These are phyloP conservation scores for Macropodus opercularis DNA, from an alignment of 2,797 vertebrate genomes.

Conservation along the genomic window DNA sequence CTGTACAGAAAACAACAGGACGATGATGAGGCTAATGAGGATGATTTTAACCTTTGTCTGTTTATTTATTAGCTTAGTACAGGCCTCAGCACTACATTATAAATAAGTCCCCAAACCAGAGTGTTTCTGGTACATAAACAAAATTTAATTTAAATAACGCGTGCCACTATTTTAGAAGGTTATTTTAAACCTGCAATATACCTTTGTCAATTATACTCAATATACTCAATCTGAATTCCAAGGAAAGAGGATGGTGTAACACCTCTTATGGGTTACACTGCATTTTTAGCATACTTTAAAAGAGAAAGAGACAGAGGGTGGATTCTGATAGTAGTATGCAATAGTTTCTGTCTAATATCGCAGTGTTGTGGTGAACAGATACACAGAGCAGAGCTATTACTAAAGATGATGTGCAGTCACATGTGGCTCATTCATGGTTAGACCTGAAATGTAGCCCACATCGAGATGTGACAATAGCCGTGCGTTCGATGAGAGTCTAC, in stretches of 20 bases:
- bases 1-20: not conserved
- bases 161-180: not conserved
- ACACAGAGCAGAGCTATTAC: no score
- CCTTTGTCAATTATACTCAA: no score
- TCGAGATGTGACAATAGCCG: conserved; percentile 39
- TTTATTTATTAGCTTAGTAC: not conserved
- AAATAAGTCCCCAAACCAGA: no score
- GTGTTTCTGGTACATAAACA: not conserved
- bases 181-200: no score
- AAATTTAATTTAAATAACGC: no score
- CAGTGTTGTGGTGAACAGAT: no score
- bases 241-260: not conserved
- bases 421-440: conserved; percentile 18
- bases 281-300: conserved; percentile 1
- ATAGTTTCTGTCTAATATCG: no score
- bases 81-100: not conserved
- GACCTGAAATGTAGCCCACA: conserved; percentile 22
- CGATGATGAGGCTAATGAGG: not conserved
- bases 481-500: conserved; percentile 18
- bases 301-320: conserved; percentile 48
- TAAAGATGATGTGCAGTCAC: no score
- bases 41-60: not conserved
- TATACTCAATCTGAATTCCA: not conserved
- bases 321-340: conserved; percentile 12
- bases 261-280: not conserved